Conservation (phyloP, 2,888 invertebrate species). For the Aphodius sticticus region DNA sequence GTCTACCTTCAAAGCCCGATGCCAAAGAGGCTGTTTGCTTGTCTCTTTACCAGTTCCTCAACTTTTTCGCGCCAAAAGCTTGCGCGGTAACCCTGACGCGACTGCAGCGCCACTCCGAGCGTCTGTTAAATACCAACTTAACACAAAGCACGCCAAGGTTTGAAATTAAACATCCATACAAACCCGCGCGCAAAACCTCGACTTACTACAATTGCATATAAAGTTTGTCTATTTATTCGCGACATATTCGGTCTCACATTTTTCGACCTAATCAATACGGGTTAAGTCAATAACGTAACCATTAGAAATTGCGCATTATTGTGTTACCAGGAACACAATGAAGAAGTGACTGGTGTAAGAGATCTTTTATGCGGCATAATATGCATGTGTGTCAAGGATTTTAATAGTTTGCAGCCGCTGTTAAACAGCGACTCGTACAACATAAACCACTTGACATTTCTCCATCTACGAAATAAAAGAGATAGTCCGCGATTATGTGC, state of each 20-base stretch:
- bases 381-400: not conserved
- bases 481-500: not conserved
- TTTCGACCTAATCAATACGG: not conserved
- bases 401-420: not conserved
- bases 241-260: not conserved
- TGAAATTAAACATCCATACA: no score
- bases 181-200: no score
- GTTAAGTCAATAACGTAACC: not conserved
- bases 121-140: no score
- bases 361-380: not conserved
- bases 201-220: no score
- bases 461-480: not conserved
- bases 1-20: no score
- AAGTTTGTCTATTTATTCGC: not conserved
- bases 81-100: no score
- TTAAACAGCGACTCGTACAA: not conserved
- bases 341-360: constrained; percentile 4
- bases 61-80: no score
- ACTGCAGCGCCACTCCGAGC: no score
- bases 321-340: not conserved
- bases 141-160: no score
- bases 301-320: not conserved
- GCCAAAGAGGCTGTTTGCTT: no score
- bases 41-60: no score
- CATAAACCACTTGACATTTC: not conserved